phyloP scores from a whole-genome alignment of 2,797 vertebrate genomes.

The Sebastes melanostomus region DNA sequence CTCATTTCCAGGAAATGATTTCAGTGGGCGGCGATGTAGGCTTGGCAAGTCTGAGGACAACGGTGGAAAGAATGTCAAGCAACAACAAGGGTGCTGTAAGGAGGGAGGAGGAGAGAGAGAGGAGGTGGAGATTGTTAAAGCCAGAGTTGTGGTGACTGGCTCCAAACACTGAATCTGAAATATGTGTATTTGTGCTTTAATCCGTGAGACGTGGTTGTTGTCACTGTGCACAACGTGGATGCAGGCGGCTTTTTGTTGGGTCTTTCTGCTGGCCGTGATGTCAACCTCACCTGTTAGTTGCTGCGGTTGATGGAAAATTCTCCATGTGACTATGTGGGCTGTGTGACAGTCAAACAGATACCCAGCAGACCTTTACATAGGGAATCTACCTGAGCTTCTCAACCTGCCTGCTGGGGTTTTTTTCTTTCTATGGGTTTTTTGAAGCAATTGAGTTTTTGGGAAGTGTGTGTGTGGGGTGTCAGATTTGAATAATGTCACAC shows the following conservation, averaged over 20 bases:
- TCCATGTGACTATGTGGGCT: not conserved
- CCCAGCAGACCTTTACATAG: slow-evolving; percentile 40
- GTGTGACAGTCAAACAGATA: slow-evolving; percentile 22
- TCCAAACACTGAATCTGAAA: not conserved
- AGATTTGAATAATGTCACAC: not conserved
- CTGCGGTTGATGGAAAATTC: slow-evolving; percentile 49
- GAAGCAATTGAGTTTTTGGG: not conserved
- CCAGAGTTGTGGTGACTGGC: not conserved
- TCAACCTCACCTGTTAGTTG: slow-evolving; percentile 10
- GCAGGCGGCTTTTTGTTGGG: slow-evolving; percentile 7
- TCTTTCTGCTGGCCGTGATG: not conserved
- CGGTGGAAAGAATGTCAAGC: slow-evolving; percentile 56
- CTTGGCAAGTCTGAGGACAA: slow-evolving; percentile 29
- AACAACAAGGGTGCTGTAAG: slow-evolving; percentile 9
- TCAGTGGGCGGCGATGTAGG: slow-evolving; percentile 49
- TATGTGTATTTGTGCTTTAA: not conserved
- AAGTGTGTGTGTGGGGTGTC: not conserved
- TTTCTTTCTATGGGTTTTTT: not conserved
- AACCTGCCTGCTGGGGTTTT: not conserved
- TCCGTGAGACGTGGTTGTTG: not conserved
- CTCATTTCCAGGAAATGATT: slow-evolving; percentile 68
- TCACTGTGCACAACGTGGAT: not conserved
- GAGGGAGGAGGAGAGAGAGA: too few relatives aligned
- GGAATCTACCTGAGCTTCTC: slow-evolving; percentile 49
- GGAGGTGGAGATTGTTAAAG: not conserved